Evolutionary conservation across 2,888 invertebrate species (phyloP).

Genomic region (Calameuta idolon): DNA sequence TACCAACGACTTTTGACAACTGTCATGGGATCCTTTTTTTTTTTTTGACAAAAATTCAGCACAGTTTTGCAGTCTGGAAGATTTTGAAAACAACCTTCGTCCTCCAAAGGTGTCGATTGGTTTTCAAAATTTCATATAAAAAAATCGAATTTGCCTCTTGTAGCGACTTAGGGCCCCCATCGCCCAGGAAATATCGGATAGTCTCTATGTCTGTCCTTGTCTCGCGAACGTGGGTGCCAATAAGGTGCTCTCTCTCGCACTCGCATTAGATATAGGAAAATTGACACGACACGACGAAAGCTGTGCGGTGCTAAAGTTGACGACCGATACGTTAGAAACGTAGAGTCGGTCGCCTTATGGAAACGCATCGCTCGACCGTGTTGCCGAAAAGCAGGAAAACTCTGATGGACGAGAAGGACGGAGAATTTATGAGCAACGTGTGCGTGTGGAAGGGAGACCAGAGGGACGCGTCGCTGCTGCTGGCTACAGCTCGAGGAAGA

Average conservation of each 20-base stretch:
- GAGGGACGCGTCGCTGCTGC: not conserved
- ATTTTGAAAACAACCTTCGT: not conserved
- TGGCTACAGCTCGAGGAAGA: not conserved
- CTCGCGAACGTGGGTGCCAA: not conserved
- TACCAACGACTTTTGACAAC: not conserved
- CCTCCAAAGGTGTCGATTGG: not conserved
- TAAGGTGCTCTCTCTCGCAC: not conserved
- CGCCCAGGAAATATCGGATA: not conserved
- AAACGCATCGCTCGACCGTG: not conserved
- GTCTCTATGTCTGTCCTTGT: not conserved
- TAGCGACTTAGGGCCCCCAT: not conserved
- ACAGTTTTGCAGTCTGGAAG: not conserved
- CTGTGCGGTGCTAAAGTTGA: no score
- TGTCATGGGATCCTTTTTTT: not conserved
- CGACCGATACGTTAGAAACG: not conserved
- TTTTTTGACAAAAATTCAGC: not conserved
- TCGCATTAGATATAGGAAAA: not conserved
- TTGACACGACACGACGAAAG: no score
- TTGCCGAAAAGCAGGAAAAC: not conserved
- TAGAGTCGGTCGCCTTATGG: not conserved
- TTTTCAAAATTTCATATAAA: not conserved
- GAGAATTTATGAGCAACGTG: not conserved
- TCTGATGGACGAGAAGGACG: not conserved
- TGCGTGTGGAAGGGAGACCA: not conserved
- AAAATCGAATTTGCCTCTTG: not conserved